Percentiles rank a stretch among this genome's conserved stretches.
Evolutionary conservation across 2,113 vertebrate genomes (phyloP).

Genomic region (Amblyornis subalaris): DNA sequence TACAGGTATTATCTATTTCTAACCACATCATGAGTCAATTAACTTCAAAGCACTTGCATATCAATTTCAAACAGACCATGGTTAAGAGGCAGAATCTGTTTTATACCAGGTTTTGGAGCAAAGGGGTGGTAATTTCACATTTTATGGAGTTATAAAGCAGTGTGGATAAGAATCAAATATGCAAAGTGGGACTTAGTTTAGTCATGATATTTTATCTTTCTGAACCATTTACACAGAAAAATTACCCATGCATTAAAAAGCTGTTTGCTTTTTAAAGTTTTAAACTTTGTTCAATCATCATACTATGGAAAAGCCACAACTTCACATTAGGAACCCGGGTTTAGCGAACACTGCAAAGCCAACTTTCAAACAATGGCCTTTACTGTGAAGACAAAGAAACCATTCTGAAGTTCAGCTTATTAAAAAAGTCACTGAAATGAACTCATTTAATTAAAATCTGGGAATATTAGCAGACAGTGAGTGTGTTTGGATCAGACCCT

Average conservation of each 20-base stretch:
- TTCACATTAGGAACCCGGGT: neutral
- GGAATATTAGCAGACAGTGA: neutral
- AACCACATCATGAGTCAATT: neutral
- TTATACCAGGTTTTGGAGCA: neutral
- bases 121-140: neutral
- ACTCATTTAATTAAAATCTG: neutral
- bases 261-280: neutral
- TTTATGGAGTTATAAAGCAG: neutral
- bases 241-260: neutral
- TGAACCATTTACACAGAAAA: neutral
- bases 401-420: conserved; percentile 2
- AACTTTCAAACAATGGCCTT: neutral
- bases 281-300: neutral
- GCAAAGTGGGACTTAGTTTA: neutral
- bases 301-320: neutral
- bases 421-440: neutral
- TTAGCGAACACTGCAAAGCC: neutral
- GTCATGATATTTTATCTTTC: neutral
- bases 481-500: neutral
- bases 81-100: neutral
- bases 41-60: neutral
- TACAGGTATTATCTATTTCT: neutral
- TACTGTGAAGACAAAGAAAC: neutral
- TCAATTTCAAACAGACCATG: neutral
- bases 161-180: rapidly evolving